Evolutionary conservation across 2,888 invertebrate species (phyloP).

Genomic region (Apamea monoglypha): DNA sequence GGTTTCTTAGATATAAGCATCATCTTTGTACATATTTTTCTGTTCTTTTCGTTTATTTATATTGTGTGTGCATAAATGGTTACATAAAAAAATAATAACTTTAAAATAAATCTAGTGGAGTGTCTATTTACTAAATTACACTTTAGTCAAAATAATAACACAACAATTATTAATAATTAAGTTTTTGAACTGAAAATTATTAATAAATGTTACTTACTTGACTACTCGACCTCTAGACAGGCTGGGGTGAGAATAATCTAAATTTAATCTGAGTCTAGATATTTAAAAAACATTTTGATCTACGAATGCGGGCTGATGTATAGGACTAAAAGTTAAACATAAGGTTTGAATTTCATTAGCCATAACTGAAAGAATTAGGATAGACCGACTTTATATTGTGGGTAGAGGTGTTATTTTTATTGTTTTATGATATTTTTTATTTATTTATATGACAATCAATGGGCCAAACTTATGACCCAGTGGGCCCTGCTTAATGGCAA

Average conservation of each 20-base stretch:
- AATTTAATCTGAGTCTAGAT: constrained; percentile 10
- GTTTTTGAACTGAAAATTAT: constrained; percentile 24
- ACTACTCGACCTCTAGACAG: constrained; percentile 48
- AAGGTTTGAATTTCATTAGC: neutral
- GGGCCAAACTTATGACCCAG: no score
- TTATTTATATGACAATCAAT: no score
- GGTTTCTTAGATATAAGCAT: neutral
- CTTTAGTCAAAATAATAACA: constrained; percentile 23
- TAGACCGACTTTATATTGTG: neutral
- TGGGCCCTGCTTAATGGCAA: no score
- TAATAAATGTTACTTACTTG: neutral
- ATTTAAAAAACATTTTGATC: constrained; percentile 6
- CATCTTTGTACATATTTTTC: neutral
- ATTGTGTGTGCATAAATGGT: neutral
- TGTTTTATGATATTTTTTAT: no score
- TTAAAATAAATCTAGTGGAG: neutral
- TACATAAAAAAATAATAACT: neutral
- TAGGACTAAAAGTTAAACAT: neutral
- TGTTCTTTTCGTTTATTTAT: neutral
- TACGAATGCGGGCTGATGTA: neutral
- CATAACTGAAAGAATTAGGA: neutral
- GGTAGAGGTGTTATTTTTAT: neutral
- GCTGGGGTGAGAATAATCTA: neutral
- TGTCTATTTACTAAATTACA: constrained; percentile 4
- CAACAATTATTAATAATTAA: constrained; percentile 6